Base-by-base conservation (phyloP, 2,888 invertebrate genomes). In the Biston betularia region DNA sequence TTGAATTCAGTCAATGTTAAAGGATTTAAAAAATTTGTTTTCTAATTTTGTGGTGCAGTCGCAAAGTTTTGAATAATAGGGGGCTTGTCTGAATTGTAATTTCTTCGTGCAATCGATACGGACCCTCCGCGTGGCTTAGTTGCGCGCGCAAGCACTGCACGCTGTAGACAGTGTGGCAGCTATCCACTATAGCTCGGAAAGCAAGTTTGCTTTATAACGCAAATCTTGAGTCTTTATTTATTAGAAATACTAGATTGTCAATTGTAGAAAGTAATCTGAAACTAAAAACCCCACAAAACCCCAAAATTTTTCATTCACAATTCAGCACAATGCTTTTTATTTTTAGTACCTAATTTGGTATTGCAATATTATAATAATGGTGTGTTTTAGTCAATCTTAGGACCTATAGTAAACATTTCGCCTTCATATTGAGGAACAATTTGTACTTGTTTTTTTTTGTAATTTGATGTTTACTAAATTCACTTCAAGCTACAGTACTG, bases 91-190 rank as follows among this genome's bases (percentile, higher is more conserved):
- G 78, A 77, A 86, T 84, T 80, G 58, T 48, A 62, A 62, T 81
- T 78, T 83, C 76, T 73, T 77, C 74, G 78, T 79, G 80, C 81
- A 90, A 93, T 93, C 93, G 85, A 93, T 93, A 91, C 78, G 81
- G 79, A 75, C 77, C 79, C 75, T 79, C 82, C 84, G 84, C 88
- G 85, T 87, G 84, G 81, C 74, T 65, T 56, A 49, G 70, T 63
- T 91, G 93, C 93, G 92, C 92, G 92, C 93, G 92, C 91, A 90
- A 64, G 75, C 76, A 75, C 83, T 68, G 50, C 59, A 58, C 65
- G 56, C 38, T 63, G 38, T 59, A 59, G 67, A 68, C 63, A 68
- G 67, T 40, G 40, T 52, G 46, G 46, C 34, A 50, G 55, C 53
- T 44, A 44, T 11, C 44, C 11, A 44, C 12, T 44, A 38, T 38